Evolutionary conservation across 1,140 invertebrate genomes (phyloP), one percentile per base, ranked within the genome.

Genomic region (Zaprionus kolodkinae): DNA sequence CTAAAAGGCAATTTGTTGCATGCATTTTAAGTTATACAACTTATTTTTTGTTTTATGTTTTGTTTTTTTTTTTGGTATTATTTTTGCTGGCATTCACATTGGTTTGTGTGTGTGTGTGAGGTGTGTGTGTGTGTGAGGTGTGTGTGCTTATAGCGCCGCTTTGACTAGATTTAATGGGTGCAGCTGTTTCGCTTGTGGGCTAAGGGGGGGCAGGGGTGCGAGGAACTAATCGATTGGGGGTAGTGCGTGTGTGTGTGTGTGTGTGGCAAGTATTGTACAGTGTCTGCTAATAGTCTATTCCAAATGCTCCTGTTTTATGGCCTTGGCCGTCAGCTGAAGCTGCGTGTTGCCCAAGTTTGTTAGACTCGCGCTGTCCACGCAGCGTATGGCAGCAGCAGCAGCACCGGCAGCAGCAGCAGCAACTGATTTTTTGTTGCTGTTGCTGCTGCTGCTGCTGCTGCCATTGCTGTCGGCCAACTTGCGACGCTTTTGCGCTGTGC

Each of bases 91-190:
- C 81, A 77, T 84, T 84, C 61, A 84, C 65, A 75, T 63, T 79
- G 38, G 30, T 68, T 68, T 70, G 66, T 38, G 36, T 54, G 50
- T 52, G 17, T 55, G 25, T 43, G n/a, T 74, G 48, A 78, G 30
- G 60, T 70, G 43, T 57, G 56, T 43, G 62, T 66, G 30, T 40
- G 21, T 33, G 21, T 64, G 7, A 38, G 35, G 57, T 55, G 35
- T 67, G 27, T 60, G 55, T 66, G 78, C 43, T 64, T 70, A 63
- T 52, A 77, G 71, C 71, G 74, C 78, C 56, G 78, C 63, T 65
- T 80, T 85, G 81, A 85, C 81, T 85, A 85, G 81, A 85, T 85
- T 78, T 48, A 70, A 69, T 66, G 80, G 17, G 63, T 75, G 60
- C 40, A 56, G 56, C 69, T 54, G 33, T 27, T 73, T 17, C 45